Conservation (phyloP, 2,113 vertebrate species). For the Cinclus mexicanus region DNA sequence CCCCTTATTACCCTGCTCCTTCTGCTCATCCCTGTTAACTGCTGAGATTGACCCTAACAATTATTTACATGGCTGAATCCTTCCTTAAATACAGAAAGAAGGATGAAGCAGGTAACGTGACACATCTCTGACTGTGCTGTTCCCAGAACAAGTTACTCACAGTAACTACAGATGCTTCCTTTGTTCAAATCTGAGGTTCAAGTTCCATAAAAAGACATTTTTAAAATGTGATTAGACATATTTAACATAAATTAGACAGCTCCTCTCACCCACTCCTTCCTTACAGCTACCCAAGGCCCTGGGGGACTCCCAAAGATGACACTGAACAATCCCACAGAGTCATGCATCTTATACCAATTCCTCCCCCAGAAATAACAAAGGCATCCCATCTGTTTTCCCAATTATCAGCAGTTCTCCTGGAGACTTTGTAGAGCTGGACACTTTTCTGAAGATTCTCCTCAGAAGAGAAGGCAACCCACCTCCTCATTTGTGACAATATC, state of each 20-base stretch:
- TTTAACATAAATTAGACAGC: slow-evolving; percentile 15
- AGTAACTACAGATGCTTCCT: not conserved
- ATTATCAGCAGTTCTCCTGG: not conserved
- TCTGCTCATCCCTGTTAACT: not conserved
- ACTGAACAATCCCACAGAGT: not conserved
- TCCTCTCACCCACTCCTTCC: slow-evolving; percentile 12
- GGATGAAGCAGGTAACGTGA: not conserved
- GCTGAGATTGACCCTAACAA: not conserved
- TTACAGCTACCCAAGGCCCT: not conserved
- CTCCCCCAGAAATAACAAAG: not conserved
- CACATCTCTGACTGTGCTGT: not conserved
- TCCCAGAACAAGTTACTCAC: not conserved
- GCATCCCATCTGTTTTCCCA: not conserved
- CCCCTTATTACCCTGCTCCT: not conserved
- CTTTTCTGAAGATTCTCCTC: not conserved
- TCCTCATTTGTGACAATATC: not conserved
- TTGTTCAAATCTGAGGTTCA: slow-evolving; percentile 3
- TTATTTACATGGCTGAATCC: not conserved
- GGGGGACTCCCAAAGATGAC: not conserved
- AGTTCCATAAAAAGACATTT: slow-evolving; percentile 8
- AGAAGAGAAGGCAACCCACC: not conserved
- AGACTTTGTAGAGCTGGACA: not conserved
- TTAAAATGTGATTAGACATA: not conserved
- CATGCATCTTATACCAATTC: not conserved
- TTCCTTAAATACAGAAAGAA: not conserved